phyloP scores from a whole-genome alignment of 2,888 invertebrate species.

The Drosophila planitibia region DNA sequence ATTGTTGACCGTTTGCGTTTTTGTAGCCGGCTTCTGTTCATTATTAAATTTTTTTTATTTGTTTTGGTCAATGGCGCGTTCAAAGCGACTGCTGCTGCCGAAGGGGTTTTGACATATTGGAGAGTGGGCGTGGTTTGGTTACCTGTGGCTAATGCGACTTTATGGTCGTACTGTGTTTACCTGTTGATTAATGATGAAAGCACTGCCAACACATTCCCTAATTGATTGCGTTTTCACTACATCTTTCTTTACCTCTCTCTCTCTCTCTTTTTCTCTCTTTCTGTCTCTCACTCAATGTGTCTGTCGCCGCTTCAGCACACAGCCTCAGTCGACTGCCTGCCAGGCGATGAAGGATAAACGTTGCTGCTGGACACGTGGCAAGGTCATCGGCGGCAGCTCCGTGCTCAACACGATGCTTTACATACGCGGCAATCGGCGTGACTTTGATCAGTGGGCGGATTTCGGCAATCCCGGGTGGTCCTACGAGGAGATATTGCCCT shows the following conservation, averaged over 20 bases:
- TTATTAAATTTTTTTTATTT: not conserved
- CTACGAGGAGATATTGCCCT: conserved; percentile 92
- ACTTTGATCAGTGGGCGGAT: conserved; percentile 94
- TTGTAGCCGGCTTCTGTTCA: conserved; percentile 19
- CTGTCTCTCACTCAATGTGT: not conserved
- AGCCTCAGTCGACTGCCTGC: conserved; percentile 93
- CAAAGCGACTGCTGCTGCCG: conserved; percentile 15
- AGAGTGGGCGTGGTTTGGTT: conserved; percentile 45
- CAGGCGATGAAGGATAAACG: conserved; percentile 94
- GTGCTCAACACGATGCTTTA: conserved; percentile 97
- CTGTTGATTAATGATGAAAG: conserved; percentile 64
- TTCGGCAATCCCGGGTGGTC: conserved; percentile 96
- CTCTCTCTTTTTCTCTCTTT: not conserved
- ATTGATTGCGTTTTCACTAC: conserved; percentile 54
- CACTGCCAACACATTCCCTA: conserved; percentile 54
- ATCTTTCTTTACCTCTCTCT: not conserved
- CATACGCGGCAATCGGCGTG: conserved; percentile 93
- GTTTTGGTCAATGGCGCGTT: conserved; percentile 45
- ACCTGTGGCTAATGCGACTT: conserved; percentile 56
- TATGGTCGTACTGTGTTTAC: conserved; percentile 69
- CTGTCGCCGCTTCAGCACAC: conserved; percentile 87
- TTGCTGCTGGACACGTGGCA: conserved; percentile 96
- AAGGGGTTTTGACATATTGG: conserved; percentile 14
- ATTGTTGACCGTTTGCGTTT: conserved; percentile 35
- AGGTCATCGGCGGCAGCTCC: conserved; percentile 94